A percentile compares a stretch with the other conserved stretches of the same genome.
phyloP scores from a whole-genome alignment of 2,113 vertebrate genomes.

The Nyctereutes procyonoides region DNA sequence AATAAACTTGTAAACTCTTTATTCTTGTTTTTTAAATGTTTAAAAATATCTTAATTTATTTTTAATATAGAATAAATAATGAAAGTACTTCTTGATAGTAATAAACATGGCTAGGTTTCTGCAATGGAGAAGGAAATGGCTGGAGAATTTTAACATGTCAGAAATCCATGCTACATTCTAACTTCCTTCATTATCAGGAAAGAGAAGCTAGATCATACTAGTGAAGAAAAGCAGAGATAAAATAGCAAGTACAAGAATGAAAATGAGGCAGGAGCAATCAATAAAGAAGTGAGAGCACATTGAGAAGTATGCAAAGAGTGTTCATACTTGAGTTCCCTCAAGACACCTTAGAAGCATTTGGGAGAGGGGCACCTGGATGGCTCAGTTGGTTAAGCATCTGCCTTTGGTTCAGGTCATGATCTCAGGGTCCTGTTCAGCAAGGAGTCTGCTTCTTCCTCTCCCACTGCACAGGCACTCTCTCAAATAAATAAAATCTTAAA shows the following conservation, averaged over 20 bases:
- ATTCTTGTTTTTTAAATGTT: constrained; percentile 6
- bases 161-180: not conserved
- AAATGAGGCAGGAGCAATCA: not conserved
- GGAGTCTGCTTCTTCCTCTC: no score
- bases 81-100: not conserved
- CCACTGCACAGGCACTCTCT: no score
- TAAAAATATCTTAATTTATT: constrained; percentile 19
- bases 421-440: no score
- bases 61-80: constrained; percentile 12
- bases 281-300: not conserved
- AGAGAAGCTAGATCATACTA: not conserved
- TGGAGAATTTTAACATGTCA: not conserved
- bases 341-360: not conserved
- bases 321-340: not conserved
- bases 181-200: not conserved
- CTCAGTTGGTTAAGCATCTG: no score
- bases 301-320: not conserved
- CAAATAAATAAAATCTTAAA: no score
- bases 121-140: not conserved
- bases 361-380: not conserved
- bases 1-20: not conserved
- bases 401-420: no score
- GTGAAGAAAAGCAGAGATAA: not conserved
- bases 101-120: not conserved
- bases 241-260: not conserved